These are phyloP conservation scores for Leguminivora glycinivorella DNA, from an alignment of 1,140 invertebrate species.

Conservation along the genomic window DNA sequence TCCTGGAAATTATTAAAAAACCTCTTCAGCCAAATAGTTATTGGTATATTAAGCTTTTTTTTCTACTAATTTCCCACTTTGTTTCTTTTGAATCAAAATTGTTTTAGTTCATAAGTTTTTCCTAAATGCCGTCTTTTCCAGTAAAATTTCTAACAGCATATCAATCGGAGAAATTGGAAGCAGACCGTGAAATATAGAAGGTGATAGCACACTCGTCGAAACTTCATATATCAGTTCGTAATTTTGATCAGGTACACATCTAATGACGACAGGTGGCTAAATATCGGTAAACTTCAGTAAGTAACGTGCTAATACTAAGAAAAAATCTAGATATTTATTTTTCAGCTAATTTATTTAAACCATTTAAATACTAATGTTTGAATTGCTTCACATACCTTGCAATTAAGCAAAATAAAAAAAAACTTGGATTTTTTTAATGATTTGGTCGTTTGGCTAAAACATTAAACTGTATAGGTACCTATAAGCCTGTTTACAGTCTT, in stretches of 20 bases:
- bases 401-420: neutral
- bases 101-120: conserved; percentile 20
- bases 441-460: neutral
- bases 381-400: no score
- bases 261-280: neutral
- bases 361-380: neutral
- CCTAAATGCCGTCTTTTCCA: conserved; percentile 16
- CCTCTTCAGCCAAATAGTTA: neutral
- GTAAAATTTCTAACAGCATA: neutral
- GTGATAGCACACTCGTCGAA: neutral
- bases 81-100: conserved; percentile 22
- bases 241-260: conserved; percentile 1
- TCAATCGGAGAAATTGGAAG: neutral
- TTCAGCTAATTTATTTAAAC: neutral
- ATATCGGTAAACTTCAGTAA: conserved; percentile 18
- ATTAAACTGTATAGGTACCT: neutral
- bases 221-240: neutral
- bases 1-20: neutral
- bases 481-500: neutral
- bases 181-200: neutral
- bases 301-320: neutral
- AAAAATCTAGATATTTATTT: neutral
- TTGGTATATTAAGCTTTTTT: neutral
- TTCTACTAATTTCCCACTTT: neutral
- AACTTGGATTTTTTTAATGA: neutral